Evolutionary conservation across 1,140 invertebrate genomes (phyloP), one percentile per base, ranked within the genome.

Genomic region (Tetramorium parvispinum): DNA sequence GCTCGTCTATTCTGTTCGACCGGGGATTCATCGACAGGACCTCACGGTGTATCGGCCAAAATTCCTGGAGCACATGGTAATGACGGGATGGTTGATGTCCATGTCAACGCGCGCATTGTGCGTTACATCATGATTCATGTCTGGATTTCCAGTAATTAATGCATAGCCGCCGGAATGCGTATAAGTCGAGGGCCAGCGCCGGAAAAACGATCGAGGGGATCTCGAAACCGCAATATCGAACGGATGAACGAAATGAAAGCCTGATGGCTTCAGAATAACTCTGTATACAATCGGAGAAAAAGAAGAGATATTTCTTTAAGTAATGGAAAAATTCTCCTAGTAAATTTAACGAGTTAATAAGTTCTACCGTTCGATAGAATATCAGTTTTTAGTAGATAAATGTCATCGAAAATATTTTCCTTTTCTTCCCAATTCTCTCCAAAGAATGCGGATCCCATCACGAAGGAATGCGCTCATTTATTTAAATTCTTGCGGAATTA

Each of bases 61-160:
- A 83, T 83, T 83, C 68, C 43, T 75, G 27, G 24, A 37, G 32
- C 65, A 70, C 40, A 55, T 37, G 55, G 32, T 73, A 61, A 73
- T 83, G 75, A 83, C 68, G 3, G 37, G 21, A 75, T 11, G 68
- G 68, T 59, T 61, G 66, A 59, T 53, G 66, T 83, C 27, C 53
- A 75, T 43, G 40, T 61, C 40, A 57, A 57, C 68, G 43, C 40
- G 11, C 79, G 21, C 55, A 83, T 83, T 75, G 79, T 83, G 40
- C 40, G 66, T 27, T 57, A 59, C 53, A 83, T 59, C 40, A 59
- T 81, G 65, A 57, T 71, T 81, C 49, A 81, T 59, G 79, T 24
- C 61, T 75, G 79, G 27, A 83, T 75, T 75, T 73, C 27, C 79
- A 75, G 68, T 83, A 83, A 83, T 83, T 83, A 83, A 83, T 83